These are phyloP conservation scores for Calliphora vicina DNA, from an alignment of 1,140 invertebrate genomes.

Conservation along the genomic window DNA sequence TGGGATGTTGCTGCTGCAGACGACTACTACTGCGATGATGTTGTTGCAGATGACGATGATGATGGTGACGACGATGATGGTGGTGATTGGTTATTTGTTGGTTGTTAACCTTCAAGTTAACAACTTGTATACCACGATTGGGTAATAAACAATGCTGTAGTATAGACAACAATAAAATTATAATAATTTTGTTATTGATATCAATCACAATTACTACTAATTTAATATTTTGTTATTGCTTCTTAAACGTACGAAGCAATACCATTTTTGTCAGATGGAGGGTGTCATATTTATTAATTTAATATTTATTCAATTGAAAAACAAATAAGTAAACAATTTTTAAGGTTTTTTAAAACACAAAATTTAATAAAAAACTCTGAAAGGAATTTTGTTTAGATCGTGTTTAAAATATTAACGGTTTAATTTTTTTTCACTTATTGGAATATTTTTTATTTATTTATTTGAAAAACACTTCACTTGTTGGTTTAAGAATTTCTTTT, in stretches of 20 bases:
- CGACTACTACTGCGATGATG: neutral
- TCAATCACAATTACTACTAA: neutral
- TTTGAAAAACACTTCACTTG: neutral
- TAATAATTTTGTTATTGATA: slow-evolving; percentile 1
- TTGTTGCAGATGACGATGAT: neutral
- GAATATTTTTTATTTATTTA: neutral
- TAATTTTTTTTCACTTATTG: neutral
- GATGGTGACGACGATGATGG: neutral
- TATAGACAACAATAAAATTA: neutral
- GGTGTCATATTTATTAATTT: neutral
- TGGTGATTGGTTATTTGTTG: neutral
- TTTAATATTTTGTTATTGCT: neutral
- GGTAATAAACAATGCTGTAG: neutral
- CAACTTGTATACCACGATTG: neutral
- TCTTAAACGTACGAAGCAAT: neutral
- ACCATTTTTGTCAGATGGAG: neutral
- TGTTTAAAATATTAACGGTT: neutral
- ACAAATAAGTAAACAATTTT: neutral
- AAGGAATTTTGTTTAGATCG: neutral
- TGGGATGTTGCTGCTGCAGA: neutral
- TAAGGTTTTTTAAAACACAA: neutral
- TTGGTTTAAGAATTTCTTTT: too few relatives aligned
- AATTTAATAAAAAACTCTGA: neutral
- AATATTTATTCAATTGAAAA: too few relatives aligned
- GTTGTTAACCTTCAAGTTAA: slow-evolving; percentile 16